Conservation (phyloP, 37 sponge, comb jelly and placozoan species). For the Petrosia ficiformis region DNA sequence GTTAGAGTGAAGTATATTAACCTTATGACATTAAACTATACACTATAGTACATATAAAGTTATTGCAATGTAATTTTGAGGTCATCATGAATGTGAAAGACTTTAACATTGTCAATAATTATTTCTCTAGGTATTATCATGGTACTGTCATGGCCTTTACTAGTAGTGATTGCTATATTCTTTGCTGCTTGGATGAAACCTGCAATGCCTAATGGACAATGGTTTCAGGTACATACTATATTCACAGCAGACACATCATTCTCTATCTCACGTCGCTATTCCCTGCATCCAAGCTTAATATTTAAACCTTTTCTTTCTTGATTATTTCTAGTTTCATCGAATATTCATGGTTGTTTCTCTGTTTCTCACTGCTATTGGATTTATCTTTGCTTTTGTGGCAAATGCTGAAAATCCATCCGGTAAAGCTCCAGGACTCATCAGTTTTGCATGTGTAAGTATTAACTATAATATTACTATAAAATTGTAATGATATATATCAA, state of each 20-base stretch:
- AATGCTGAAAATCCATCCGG: conserved; percentile 11
- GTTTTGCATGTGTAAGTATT: neutral
- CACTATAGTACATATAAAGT: too few relatives aligned
- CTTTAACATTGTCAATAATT: too few relatives aligned
- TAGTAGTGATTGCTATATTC: conserved; percentile 15
- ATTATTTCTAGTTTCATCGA: conserved; percentile 19
- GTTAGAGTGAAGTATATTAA: too few relatives aligned
- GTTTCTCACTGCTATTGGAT: conserved; percentile 30
- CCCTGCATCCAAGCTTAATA: neutral
- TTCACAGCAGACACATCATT: too few relatives aligned
- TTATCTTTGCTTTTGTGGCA: conserved; percentile 47
- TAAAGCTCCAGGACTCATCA: neutral
- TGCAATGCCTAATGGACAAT: conserved; percentile 24
- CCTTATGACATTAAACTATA: too few relatives aligned
- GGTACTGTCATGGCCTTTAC: conserved; percentile 12
- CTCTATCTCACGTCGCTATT: too few relatives aligned
- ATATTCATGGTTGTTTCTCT: conserved; percentile 33
- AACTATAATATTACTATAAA: neutral
- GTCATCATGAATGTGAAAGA: too few relatives aligned
- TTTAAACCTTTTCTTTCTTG: neutral
- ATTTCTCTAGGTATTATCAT: conserved; percentile 40
- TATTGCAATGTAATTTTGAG: too few relatives aligned
- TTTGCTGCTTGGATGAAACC: conserved; percentile 44
- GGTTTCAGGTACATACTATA: conserved; percentile 8
- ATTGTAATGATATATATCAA: neutral